Evolutionary conservation across 2,113 vertebrate genomes (phyloP).

Genomic region (Tenebrosternarchus preto): DNA sequence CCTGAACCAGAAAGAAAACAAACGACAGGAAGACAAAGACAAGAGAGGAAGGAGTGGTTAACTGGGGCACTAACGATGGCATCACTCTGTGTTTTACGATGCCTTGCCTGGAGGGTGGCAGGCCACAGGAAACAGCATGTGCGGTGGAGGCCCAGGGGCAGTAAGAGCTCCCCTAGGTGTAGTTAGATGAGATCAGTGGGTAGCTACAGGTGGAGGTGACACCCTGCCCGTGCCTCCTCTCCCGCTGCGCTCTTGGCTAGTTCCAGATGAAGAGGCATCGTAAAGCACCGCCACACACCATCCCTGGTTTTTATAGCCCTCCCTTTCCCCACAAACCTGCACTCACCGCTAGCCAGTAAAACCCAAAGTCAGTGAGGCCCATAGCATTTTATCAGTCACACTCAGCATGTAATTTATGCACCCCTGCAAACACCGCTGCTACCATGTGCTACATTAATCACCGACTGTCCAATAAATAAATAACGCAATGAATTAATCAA

Average conservation of each 20-base stretch:
- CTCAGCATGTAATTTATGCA: slow-evolving; percentile 20
- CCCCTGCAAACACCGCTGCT: not conserved
- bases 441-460: slow-evolving; percentile 22
- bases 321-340: slow-evolving; percentile 8
- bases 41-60: not conserved
- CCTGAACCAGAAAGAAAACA: slow-evolving; percentile 75
- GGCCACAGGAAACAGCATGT: slow-evolving; percentile 9
- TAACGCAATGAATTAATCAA: slow-evolving; percentile 10
- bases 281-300: slow-evolving; percentile 65
- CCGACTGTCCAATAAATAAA: slow-evolving; percentile 21
- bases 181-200: not conserved
- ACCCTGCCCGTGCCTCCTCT: slow-evolving; percentile 62
- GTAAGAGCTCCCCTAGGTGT: slow-evolving; percentile 50
- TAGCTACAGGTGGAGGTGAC: slow-evolving; percentile 67
- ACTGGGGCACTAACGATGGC: slow-evolving; percentile 17
- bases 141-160: not conserved
- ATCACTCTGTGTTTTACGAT: slow-evolving; percentile 23
- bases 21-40: slow-evolving; percentile 16
- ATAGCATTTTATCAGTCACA: slow-evolving; percentile 18
- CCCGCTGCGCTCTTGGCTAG: slow-evolving; percentile 62
- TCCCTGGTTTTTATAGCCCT: slow-evolving; percentile 70
- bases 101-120: slow-evolving; percentile 24
- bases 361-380: slow-evolving; percentile 22
- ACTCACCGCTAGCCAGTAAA: slow-evolving; percentile 21
- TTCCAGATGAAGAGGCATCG: slow-evolving; percentile 67